Conservation (phyloP, 2,113 vertebrate species). For the Brachypteracias leptosomus region DNA sequence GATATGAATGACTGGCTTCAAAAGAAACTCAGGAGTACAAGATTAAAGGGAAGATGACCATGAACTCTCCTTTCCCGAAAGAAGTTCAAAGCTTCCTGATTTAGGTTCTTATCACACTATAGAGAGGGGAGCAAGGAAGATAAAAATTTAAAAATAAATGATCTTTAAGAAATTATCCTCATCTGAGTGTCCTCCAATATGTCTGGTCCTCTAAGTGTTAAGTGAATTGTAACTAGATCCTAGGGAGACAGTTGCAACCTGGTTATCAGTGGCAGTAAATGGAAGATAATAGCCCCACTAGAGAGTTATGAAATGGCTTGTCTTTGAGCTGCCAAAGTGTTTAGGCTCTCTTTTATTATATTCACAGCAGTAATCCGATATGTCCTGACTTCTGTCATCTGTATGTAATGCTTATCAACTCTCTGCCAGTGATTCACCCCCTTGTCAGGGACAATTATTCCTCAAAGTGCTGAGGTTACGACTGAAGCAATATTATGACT, state of each 20-base stretch:
- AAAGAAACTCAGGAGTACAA: conserved; percentile 48
- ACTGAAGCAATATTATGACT: conserved; percentile 82
- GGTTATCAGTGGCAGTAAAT: conserved; percentile 90
- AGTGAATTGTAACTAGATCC: conserved; percentile 80
- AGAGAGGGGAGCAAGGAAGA: conserved; percentile 59
- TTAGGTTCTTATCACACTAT: conserved; percentile 53
- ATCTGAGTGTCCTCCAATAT: conserved; percentile 31
- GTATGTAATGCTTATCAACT: conserved; percentile 98
- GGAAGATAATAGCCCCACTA: conserved; percentile 86
- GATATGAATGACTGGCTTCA: conserved; percentile 53
- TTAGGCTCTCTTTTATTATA: conserved; percentile 96
- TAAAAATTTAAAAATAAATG: conserved; percentile 76
- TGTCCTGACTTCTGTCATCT: conserved; percentile 99
- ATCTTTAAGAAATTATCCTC: conserved; percentile 58
- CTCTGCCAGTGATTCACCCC: conserved; percentile 93
- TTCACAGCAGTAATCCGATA: conserved; percentile 98
- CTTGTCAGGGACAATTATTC: conserved; percentile 98
- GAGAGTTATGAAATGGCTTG: conserved; percentile 87
- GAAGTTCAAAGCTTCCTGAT: conserved; percentile 61
- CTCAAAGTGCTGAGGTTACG: conserved; percentile 86
- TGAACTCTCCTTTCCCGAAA: conserved; percentile 46
- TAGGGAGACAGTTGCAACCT: conserved; percentile 80
- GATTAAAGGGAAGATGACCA: conserved; percentile 69
- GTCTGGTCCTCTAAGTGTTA: conserved; percentile 78
- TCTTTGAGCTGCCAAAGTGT: conserved; percentile 91